Evolutionary conservation across 2,888 invertebrate genomes (phyloP), one percentile per base, ranked within the genome.

Genomic region (Parnassius glacialis): DNA sequence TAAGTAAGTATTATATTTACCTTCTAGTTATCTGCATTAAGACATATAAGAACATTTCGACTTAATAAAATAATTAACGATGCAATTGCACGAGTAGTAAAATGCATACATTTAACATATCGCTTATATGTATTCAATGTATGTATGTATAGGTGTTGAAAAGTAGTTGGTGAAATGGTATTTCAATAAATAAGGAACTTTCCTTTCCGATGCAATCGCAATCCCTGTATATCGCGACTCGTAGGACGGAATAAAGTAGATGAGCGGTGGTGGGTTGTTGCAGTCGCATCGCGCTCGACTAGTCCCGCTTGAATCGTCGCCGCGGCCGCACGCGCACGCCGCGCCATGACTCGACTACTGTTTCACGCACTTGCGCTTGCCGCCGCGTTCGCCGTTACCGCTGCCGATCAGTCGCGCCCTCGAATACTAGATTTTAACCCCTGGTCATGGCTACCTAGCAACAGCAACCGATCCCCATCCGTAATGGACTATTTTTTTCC

Each of bases 401-500:
- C 72, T 67, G 78, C 82, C 68, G 85, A 89, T 42, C 74, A 85
- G 64, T 84, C 88, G 71, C 83, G 83, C 65, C 87, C 90, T 65
- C 86, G 90, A 13, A 85, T 85, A 64, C 83, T 90, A 13, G 89
- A 90, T 71, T 87, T 90, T 78, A 87, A 88, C 81, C 91, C 90
- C 57, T 90, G 90, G 87, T 86, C 90, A 79, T 90, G 90, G 89
- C 80, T 91, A 59, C 89, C 90, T 20, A 76, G 79, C 68, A 87
- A 84, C 69, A 76, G 84, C 60, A 88, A 87, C 71, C 78, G 81
- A 70, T 91, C 92, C 59, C 90, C 92, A 25, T 87, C 90, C 20
- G 87, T 92, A 66, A 90, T 92, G 87, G 92, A 92, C 73, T 92
- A 92, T 66, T 92, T 92, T 62, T 92, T 92, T 72, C 92, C 92